phyloP scores from a whole-genome alignment of 2,113 vertebrate species.

The Pangasianodon hypophthalmus region DNA sequence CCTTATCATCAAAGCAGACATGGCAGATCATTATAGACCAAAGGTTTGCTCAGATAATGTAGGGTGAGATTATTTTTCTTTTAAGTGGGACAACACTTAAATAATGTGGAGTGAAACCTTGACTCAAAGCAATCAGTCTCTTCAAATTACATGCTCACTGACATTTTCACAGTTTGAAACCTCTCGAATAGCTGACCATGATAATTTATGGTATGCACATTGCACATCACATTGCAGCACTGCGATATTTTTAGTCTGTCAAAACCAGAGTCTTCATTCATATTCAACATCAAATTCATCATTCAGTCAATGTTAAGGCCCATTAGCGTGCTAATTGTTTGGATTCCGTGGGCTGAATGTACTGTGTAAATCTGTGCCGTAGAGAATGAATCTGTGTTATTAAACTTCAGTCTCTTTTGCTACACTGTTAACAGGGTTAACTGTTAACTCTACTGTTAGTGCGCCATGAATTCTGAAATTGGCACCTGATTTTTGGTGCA shows the following conservation, averaged over 20 bases:
- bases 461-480: neutral
- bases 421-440: neutral
- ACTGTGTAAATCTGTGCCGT: neutral
- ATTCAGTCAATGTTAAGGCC: constrained; percentile 1
- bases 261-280: neutral
- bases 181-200: neutral
- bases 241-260: neutral
- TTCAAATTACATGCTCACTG: neutral
- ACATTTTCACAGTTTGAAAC: neutral
- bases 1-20: neutral
- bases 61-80: neutral
- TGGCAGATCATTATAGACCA: neutral
- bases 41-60: neutral
- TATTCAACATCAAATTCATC: constrained; percentile 18
- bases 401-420: neutral
- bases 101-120: too few species aligned
- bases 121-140: too few species aligned
- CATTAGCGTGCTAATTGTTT: neutral
- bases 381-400: constrained; percentile 13
- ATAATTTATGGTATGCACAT: neutral
- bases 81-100: too few species aligned
- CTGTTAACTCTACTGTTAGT: neutral
- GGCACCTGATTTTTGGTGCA: neutral
- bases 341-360: neutral
- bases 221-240: neutral